phyloP scores from a whole-genome alignment of 2,797 vertebrate species.

The Heliangelus exortis region DNA sequence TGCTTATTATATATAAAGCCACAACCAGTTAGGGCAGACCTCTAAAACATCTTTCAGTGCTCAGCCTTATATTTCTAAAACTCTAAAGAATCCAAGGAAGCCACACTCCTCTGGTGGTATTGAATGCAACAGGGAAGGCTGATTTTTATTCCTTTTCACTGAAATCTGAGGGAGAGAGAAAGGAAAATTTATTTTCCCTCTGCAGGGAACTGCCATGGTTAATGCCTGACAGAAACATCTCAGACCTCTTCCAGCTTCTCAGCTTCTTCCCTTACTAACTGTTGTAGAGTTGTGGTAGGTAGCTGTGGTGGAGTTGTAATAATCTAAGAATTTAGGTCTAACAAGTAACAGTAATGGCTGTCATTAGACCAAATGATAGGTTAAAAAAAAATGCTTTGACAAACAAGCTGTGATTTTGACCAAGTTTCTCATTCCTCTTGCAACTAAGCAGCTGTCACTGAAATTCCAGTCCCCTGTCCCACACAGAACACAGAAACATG shows the following conservation, averaged over 20 bases:
- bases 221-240: not conserved
- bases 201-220: not conserved
- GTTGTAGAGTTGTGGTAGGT: not conserved
- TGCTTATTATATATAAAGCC: not conserved
- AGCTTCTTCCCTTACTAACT: not conserved
- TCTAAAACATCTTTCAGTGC: not conserved
- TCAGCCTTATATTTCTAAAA: not conserved
- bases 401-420: not conserved
- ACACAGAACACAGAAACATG: not conserved
- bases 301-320: not conserved
- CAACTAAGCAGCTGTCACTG: not conserved
- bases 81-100: not conserved
- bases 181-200: slow-evolving; percentile 5
- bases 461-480: not conserved
- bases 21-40: not conserved
- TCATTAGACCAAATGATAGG: not conserved
- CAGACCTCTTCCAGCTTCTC: not conserved
- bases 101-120: not conserved
- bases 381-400: not conserved
- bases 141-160: not conserved
- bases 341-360: not conserved
- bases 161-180: not conserved
- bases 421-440: not conserved
- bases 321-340: not conserved
- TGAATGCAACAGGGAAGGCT: not conserved